Evolutionary conservation across 2,797 vertebrate genomes (phyloP), one percentile per base, ranked within the genome.

Genomic region (Margarornis squamiger): DNA sequence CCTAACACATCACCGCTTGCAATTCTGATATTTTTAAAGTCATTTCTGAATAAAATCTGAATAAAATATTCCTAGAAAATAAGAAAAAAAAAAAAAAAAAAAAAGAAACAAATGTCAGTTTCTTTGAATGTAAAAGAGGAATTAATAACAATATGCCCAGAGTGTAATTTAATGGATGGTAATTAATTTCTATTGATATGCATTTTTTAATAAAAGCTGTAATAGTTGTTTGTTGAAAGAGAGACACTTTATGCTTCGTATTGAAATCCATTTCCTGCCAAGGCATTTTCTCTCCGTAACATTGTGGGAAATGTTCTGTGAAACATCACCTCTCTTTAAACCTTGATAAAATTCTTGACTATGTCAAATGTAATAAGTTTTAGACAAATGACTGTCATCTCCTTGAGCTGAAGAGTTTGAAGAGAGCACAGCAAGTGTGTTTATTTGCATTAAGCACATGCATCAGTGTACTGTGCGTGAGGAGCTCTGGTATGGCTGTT

Each of bases 181-280:
- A 95, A 91, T 94, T 96, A 92, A 75, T 90, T 89, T 92, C 90
- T 80, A 41, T 93, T 93, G 90, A 66, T 68, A 80, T 27, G 30
- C 27, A 79, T 61, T 95, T 73, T 71, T 96, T 83, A 74, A 83
- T 83, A 71, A 95, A 95, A 92, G 14, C 73, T 85, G 45, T 62
- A 81, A 79, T 39, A 88, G 36, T 86, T 93, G 63, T 95, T 93
- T 95, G 66, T 78, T 75, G 85, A 93, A 94, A 93, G 61, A 83
- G 70, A 93, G 73, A 63, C 70, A 88, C 86, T 90, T 94, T 66
- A 63, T 6, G 13, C 66, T 91, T 81, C 12, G 0, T 88, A 90
- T 94, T 93, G 73, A 94, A 96, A 92, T 90, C 93, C 73, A 95
- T 91, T 96, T 95, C 82, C 90, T 97, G 89, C 62, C 92, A 51